A percentile compares a stretch with the other conserved stretches of the same genome.
These are phyloP conservation scores for Bungarus multicinctus DNA, from an alignment of 2,113 vertebrate genomes.

Conservation along the genomic window DNA sequence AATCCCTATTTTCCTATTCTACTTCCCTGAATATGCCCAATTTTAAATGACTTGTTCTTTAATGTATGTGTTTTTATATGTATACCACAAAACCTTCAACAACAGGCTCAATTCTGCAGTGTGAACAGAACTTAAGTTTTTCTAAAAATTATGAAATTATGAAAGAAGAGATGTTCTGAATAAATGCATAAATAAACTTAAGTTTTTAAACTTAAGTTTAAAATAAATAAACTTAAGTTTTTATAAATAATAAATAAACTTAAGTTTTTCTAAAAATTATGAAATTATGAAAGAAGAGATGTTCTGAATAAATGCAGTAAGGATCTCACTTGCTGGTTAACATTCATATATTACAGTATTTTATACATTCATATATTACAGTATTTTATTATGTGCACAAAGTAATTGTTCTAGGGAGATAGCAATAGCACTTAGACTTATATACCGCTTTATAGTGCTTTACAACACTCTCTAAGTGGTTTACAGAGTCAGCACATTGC, in stretches of 20 bases:
- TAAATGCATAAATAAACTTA: too few relatives aligned
- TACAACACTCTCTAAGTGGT: too few relatives aligned
- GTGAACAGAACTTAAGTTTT: background rate
- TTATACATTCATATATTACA: background rate
- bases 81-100: background rate
- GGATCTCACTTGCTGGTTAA: background rate
- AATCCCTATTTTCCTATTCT: background rate
- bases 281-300: background rate
- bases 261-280: background rate
- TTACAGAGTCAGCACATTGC: too few relatives aligned
- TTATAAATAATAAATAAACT: too few relatives aligned
- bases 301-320: background rate
- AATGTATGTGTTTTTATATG: background rate
- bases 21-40: background rate
- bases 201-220: too few relatives aligned
- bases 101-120: background rate
- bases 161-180: background rate
- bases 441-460: too few relatives aligned
- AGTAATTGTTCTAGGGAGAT: background rate
- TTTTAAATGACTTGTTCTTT: background rate
- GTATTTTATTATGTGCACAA: background rate
- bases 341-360: background rate
- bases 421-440: too few relatives aligned
- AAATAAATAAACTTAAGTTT: too few relatives aligned
- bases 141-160: background rate